Base-by-base conservation (phyloP, 2,888 invertebrate species). In the Alsophila aescularia region DNA sequence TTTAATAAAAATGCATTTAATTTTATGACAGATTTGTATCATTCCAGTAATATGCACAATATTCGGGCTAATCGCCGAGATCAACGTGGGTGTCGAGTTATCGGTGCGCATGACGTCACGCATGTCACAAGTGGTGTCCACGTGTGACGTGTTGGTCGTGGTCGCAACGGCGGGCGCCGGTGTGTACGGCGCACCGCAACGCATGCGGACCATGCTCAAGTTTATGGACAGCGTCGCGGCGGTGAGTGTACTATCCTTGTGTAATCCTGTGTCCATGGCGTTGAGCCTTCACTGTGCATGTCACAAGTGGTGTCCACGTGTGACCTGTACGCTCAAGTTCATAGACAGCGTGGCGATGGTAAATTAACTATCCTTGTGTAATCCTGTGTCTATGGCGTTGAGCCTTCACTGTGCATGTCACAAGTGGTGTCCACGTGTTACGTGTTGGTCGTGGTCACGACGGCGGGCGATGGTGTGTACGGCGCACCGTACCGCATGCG, bases 371-470 rank as follows among this genome's bases (percentile, higher is more conserved):
- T 5, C 3, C 24, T 7, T 24, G n/a, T n/a, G n/a, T n/a, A n/a
- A n/a, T n/a, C n/a, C n/a, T n/a, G n/a, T n/a, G n/a, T n/a, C n/a
- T n/a, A n/a, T n/a, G n/a, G n/a, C n/a, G n/a, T n/a, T n/a, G n/a
- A n/a, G n/a, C n/a, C n/a, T n/a, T n/a, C n/a, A n/a, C n/a, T n/a
- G n/a, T n/a, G 85, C 32, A 93, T 93, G 71, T 90, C 93, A 0
- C 89, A 93, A 51, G 90, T 93, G 21, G 93, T 93, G 37, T 93
- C 93, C 0, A 87, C 92, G 13, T 92, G 92, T 55, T 93, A 94
- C 60, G 90, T 93, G 8, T 64, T 92, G 14, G 92, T 93, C 0
- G 92, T 93, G n/a, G 90, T 86, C 24, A 77, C 84, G 18, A 88
- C 92, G 0, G 92, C 93, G 0, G 84, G 88, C 1, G 89, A 90